Percentiles rank a stretch among this genome's conserved stretches.
These are phyloP conservation scores for Bactericera cockerelli DNA, from an alignment of 1,140 invertebrate genomes.

Conservation along the genomic window DNA sequence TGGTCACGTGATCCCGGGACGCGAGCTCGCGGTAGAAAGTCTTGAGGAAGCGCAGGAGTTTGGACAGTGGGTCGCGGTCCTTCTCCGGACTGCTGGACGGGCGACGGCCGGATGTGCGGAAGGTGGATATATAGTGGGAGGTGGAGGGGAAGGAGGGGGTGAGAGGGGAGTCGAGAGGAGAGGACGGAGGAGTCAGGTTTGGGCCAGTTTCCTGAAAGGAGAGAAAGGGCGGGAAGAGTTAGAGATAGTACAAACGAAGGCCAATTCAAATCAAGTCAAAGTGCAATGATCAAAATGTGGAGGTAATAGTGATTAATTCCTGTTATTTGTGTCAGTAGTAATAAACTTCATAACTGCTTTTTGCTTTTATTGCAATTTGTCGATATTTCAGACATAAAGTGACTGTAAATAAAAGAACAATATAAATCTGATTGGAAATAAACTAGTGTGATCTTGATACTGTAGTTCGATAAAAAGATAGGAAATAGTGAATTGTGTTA, in stretches of 20 bases:
- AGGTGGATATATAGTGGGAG: conserved; percentile 27
- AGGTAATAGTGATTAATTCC: too few relatives aligned
- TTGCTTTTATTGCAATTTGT: too few relatives aligned
- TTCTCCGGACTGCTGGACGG: conserved; percentile 27
- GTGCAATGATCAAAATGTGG: too few relatives aligned
- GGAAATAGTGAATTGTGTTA: too few relatives aligned
- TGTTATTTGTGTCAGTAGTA: too few relatives aligned
- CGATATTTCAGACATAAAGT: too few relatives aligned
- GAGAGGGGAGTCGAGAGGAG: conserved; percentile 13
- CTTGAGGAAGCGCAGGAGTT: conserved; percentile 31
- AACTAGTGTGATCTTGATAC: too few relatives aligned
- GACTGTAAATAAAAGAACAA: too few relatives aligned
- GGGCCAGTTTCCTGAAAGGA: conserved; percentile 13
- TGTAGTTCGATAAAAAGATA: too few relatives aligned
- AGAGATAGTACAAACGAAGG: neutral
- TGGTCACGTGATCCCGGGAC: conserved; percentile 29
- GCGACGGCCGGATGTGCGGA: conserved; percentile 28
- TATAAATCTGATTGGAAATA: too few relatives aligned
- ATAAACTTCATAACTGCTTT: too few relatives aligned
- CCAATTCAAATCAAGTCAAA: too few relatives aligned
- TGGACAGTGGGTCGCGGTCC: conserved; percentile 29
- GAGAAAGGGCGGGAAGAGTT: neutral
- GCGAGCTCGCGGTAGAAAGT: conserved; percentile 32
- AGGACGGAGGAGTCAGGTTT: conserved; percentile 11
- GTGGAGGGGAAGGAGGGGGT: conserved; percentile 9